Evolutionary conservation across 2,888 invertebrate genomes (phyloP).

Genomic region (Agapostemon virescens): DNA sequence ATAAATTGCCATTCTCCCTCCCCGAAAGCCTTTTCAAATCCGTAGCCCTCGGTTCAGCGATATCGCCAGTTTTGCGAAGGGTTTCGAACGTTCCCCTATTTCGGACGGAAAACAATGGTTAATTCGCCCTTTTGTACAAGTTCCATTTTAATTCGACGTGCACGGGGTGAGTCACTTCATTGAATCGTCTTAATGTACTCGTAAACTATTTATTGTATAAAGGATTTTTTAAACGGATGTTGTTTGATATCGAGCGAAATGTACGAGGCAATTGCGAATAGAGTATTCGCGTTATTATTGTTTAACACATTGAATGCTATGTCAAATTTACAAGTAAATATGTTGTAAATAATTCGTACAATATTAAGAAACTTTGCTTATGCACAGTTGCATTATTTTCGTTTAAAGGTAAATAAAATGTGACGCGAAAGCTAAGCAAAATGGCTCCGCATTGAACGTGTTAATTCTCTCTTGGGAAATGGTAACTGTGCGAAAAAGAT

Average conservation of each 20-base stretch:
- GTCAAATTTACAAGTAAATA: too few species aligned
- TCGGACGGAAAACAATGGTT: neutral
- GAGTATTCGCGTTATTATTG: neutral
- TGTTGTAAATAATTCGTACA: too few species aligned
- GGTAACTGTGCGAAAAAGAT: neutral
- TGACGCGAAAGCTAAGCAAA: too few species aligned
- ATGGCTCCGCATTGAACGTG: too few species aligned
- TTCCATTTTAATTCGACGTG: neutral
- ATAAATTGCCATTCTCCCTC: constrained; percentile 44
- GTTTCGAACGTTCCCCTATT: neutral
- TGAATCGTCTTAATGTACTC: neutral
- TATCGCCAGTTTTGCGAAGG: constrained; percentile 21
- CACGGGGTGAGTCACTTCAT: neutral
- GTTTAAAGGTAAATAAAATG: too few species aligned
- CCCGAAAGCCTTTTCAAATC: constrained; percentile 11
- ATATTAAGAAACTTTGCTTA: too few species aligned
- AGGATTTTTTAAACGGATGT: neutral
- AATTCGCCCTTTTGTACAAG: neutral
- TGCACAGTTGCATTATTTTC: too few species aligned
- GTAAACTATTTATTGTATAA: neutral
- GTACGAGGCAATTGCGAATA: too few species aligned
- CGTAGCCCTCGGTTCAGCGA: constrained; percentile 14
- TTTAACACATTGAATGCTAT: too few species aligned
- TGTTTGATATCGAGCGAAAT: neutral
- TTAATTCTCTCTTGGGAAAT: neutral